Percentiles rank a stretch among this genome's conserved stretches.
Conservation (phyloP, 2,888 invertebrate genomes). For the Callyntrura guangdongensis region DNA sequence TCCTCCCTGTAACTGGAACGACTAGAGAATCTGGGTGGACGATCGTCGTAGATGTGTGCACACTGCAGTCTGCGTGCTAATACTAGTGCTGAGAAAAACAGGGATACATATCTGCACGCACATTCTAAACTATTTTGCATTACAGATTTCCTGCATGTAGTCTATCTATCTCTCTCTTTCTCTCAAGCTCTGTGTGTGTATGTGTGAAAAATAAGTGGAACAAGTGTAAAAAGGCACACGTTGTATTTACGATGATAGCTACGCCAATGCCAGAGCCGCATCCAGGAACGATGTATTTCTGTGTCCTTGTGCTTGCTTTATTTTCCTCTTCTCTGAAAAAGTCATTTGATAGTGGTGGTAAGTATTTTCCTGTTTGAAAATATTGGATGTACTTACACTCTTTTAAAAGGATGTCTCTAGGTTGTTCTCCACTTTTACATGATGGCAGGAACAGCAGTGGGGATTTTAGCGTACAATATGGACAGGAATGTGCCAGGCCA, state of each 20-base stretch:
- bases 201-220: constrained; percentile 51
- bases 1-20: neutral
- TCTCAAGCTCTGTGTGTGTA: neutral
- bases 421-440: neutral
- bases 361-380: constrained; percentile 27
- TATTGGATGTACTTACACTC: neutral
- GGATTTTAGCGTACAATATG: constrained; percentile 11
- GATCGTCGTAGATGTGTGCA: too few relatives aligned
- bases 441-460: neutral
- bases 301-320: constrained; percentile 1
- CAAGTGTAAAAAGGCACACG: constrained; percentile 63
- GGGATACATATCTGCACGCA: constrained; percentile 4
- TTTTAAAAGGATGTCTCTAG: neutral
- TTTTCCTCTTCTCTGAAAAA: constrained; percentile 48
- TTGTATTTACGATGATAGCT: constrained; percentile 46
- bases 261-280: constrained; percentile 37
- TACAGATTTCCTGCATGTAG: constrained; percentile 58
- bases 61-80: neutral
- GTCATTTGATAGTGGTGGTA: constrained; percentile 47
- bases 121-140: constrained; percentile 66
- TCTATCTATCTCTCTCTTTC: too few relatives aligned
- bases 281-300: neutral
- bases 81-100: neutral
- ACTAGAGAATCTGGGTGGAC: too few relatives aligned
- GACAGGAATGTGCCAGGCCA: constrained; percentile 7